Evolutionary conservation across 2,888 invertebrate genomes (phyloP).

Genomic region (Rhagonycha fulva): DNA sequence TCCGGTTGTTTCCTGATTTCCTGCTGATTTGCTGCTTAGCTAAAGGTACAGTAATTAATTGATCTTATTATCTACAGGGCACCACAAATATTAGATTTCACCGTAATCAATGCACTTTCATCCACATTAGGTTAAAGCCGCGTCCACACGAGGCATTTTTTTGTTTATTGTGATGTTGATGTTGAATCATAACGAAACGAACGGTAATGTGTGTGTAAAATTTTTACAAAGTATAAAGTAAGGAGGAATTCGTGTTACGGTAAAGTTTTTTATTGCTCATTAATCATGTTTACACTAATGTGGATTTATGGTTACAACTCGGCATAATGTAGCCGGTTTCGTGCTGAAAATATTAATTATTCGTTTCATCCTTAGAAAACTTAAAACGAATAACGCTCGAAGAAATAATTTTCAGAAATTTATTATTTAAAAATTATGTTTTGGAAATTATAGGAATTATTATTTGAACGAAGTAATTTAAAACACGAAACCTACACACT

Average conservation of each 20-base stretch:
- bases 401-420: neutral
- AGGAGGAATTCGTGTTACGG: neutral
- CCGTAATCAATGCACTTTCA: neutral
- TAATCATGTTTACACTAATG: slow-evolving; percentile 14
- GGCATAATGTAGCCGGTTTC: slow-evolving; percentile 1
- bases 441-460: neutral
- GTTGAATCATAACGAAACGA: neutral
- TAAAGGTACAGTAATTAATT: slow-evolving; percentile 32
- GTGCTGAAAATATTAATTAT: slow-evolving; percentile 12
- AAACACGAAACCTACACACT: neutral
- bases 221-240: neutral
- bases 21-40: slow-evolving; percentile 34
- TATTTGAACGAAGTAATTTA: neutral
- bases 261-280: slow-evolving; percentile 4
- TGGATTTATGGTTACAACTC: slow-evolving; percentile 15
- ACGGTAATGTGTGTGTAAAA: neutral
- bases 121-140: neutral
- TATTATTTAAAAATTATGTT: neutral
- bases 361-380: neutral
- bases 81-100: neutral
- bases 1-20: slow-evolving; percentile 25
- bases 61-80: neutral
- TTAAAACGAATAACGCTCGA: neutral
- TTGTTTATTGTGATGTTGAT: neutral
- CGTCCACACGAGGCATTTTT: neutral